Evolutionary conservation across 2,797 vertebrate genomes (phyloP).

Genomic region (Sylvia borin): DNA sequence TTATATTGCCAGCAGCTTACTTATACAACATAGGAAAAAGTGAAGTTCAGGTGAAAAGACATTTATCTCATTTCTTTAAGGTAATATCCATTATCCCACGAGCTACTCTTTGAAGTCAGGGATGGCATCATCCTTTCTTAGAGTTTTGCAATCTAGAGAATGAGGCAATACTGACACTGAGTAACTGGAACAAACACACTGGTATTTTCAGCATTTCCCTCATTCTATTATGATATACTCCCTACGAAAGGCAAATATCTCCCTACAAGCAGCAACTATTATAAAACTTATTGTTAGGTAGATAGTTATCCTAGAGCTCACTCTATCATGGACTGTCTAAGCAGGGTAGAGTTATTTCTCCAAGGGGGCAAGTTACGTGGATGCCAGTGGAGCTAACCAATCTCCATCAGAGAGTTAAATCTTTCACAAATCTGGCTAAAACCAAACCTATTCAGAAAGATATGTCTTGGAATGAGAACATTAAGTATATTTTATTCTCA

Average conservation of each 20-base stretch:
- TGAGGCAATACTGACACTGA: background rate
- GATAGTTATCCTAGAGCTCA: background rate
- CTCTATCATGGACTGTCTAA: background rate
- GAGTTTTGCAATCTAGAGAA: background rate
- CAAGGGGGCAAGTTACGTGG: background rate
- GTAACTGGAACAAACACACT: background rate
- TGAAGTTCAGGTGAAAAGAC: background rate
- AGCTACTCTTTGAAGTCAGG: background rate
- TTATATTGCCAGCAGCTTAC: background rate
- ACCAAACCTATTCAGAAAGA: background rate
- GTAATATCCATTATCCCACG: background rate
- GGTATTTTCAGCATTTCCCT: background rate
- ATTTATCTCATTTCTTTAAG: background rate
- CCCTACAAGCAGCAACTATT: background rate
- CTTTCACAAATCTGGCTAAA: conserved; percentile 19
- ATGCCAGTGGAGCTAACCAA: background rate
- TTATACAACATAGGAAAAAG: background rate
- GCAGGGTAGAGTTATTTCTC: background rate
- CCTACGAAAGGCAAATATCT: background rate
- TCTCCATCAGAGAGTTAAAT: background rate
- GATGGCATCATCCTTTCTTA: background rate
- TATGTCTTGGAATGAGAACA: background rate
- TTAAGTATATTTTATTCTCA: background rate
- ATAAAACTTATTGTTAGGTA: background rate
- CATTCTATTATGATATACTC: background rate